Evolutionary conservation across 2,113 vertebrate species (phyloP).

Genomic region (Donacobius atricapilla): DNA sequence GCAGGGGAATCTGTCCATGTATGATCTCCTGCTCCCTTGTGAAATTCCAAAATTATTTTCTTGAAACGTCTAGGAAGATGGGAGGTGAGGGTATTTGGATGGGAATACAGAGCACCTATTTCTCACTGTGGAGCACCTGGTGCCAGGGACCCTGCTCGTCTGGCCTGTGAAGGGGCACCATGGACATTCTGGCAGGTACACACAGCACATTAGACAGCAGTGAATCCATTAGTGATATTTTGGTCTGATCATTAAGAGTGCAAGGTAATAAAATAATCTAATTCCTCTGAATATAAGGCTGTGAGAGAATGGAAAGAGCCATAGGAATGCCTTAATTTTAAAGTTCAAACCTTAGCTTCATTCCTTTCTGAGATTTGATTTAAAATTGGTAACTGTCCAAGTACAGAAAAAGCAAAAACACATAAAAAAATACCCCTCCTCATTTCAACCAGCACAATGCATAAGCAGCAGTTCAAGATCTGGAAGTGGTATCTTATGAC

Average conservation of each 20-base stretch:
- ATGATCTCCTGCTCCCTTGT: accelerated
- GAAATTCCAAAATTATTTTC: not conserved
- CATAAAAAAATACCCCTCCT: not conserved
- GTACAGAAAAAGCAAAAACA: not conserved
- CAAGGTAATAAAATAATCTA: not conserved
- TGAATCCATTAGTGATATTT: not conserved
- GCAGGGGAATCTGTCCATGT: not conserved
- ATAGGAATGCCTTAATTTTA: not conserved
- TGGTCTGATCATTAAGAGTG: not conserved
- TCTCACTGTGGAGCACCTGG: not conserved
- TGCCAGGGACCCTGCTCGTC: not conserved
- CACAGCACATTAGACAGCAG: not conserved
- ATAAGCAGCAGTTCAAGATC: not conserved
- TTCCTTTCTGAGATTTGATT: not conserved
- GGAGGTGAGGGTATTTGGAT: not conserved
- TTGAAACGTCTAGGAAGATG: not conserved
- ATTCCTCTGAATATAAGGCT: not conserved
- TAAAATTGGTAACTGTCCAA: not conserved
- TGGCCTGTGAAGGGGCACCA: not conserved
- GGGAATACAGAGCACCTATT: not conserved
- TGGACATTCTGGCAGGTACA: not conserved
- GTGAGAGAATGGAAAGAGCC: not conserved
- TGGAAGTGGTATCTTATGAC: not conserved
- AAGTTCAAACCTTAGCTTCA: not conserved
- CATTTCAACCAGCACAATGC: not conserved